These are phyloP conservation scores for Cataglyphis albicans DNA, from an alignment of 2,888 invertebrate species.

Conservation along the genomic window DNA sequence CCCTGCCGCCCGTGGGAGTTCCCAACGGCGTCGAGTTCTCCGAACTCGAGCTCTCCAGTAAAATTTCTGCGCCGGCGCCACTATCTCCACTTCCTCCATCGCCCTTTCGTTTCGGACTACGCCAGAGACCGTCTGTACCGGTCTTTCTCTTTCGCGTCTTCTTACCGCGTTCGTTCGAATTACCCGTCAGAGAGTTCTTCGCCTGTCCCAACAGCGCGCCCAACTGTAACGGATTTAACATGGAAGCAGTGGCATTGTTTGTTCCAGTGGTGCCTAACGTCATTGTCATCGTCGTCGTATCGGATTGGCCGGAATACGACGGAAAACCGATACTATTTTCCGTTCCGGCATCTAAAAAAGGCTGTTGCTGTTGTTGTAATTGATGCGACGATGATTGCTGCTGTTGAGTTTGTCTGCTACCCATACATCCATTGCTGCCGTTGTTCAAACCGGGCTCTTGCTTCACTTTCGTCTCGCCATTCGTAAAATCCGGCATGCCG, in stretches of 20 bases:
- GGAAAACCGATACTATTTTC: slow-evolving; percentile 86
- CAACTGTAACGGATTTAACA: slow-evolving; percentile 84
- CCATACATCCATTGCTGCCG: slow-evolving; percentile 79
- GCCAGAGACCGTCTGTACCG: slow-evolving; percentile 88
- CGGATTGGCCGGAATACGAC: slow-evolving; percentile 86
- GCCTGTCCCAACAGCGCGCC: slow-evolving; percentile 82
- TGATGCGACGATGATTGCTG: slow-evolving; percentile 70
- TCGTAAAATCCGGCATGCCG: slow-evolving; percentile 83
- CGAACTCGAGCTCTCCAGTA: slow-evolving; percentile 88
- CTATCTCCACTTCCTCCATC: slow-evolving; percentile 86
- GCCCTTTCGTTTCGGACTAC: slow-evolving; percentile 89
- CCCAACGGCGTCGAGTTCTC: slow-evolving; percentile 88
- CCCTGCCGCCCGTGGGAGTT: slow-evolving; percentile 86
- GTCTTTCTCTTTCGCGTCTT: slow-evolving; percentile 89
- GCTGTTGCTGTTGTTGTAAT: slow-evolving; percentile 80
- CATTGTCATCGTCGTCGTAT: slow-evolving; percentile 79
- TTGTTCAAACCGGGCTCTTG: slow-evolving; percentile 83
- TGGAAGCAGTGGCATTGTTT: slow-evolving; percentile 70
- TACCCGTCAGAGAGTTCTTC: slow-evolving; percentile 77
- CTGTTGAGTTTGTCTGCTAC: slow-evolving; percentile 74
- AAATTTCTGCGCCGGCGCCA: slow-evolving; percentile 85
- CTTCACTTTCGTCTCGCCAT: slow-evolving; percentile 84
- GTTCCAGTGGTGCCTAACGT: neutral
- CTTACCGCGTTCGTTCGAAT: slow-evolving; percentile 86
- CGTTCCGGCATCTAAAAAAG: slow-evolving; percentile 86